A percentile compares a stretch with the other conserved stretches of the same genome.
Conservation (phyloP, 2,113 vertebrate genomes). For the Desmodus rotundus region DNA sequence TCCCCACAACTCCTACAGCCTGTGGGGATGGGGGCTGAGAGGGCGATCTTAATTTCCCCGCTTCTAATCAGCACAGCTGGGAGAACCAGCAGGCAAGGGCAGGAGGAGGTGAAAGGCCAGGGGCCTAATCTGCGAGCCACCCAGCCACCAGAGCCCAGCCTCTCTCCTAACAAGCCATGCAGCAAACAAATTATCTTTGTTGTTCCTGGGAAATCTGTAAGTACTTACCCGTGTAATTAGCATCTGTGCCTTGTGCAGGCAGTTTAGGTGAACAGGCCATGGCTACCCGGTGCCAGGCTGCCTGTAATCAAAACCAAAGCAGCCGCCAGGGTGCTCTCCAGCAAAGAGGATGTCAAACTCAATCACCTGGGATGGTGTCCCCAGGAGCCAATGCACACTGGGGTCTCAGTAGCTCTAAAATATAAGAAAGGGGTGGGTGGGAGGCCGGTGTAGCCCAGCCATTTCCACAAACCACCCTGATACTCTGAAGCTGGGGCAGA, state of each 20-base stretch:
- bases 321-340: constrained; percentile 67
- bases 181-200: constrained; percentile 86
- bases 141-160: constrained; percentile 78
- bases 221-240: constrained; percentile 84
- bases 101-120: constrained; percentile 78
- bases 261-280: constrained; percentile 80
- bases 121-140: constrained; percentile 76
- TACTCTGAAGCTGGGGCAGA: not conserved
- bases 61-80: constrained; percentile 67
- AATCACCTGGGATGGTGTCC: constrained; percentile 76
- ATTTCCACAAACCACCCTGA: not conserved
- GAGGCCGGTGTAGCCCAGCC: not conserved
- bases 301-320: constrained; percentile 84
- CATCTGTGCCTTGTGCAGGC: constrained; percentile 76
- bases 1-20: not conserved
- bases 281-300: constrained; percentile 66
- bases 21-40: fast-evolving
- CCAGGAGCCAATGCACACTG: not conserved
- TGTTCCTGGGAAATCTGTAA: constrained; percentile 84
- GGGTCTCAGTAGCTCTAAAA: not conserved
- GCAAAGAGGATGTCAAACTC: constrained; percentile 76
- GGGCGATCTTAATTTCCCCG: not conserved
- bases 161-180: constrained; percentile 82
- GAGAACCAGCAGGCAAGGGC: constrained; percentile 55
- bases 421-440: not conserved